Conservation (phyloP, 2,113 vertebrate genomes). For the Physeter macrocephalus region DNA sequence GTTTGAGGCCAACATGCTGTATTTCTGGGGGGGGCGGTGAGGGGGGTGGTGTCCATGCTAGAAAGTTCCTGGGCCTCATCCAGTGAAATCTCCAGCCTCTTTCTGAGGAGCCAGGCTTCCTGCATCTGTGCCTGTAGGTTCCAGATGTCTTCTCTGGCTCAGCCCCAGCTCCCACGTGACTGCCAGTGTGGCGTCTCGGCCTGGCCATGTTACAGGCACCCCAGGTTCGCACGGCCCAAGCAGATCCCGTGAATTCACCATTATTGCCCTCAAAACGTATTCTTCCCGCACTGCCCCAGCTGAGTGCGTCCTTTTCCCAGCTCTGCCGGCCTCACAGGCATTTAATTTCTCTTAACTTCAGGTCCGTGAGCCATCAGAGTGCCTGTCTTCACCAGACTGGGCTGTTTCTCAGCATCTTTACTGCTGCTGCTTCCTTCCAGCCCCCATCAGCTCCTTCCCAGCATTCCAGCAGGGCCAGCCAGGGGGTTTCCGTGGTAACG, state of each 20-base stretch:
- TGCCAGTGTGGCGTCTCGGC: background rate
- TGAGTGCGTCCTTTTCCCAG: background rate
- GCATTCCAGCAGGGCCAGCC: background rate
- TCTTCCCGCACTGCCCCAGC: background rate
- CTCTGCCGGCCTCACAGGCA: background rate
- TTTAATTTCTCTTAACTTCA: background rate
- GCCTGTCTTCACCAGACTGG: background rate
- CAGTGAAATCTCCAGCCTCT: background rate
- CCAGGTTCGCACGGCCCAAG: background rate
- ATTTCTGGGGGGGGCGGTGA: background rate
- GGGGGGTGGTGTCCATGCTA: background rate
- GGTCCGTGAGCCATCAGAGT: background rate
- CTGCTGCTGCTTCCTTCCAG: background rate
- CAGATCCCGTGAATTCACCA: background rate
- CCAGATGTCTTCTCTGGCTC: background rate
- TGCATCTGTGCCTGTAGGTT: background rate
- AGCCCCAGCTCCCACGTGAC: background rate
- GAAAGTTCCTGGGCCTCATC: background rate
- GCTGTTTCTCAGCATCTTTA: background rate
- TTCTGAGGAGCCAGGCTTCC: background rate
- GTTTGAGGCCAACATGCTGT: background rate
- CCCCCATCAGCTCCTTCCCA: background rate
- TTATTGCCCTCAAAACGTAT: background rate
- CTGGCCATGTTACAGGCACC: background rate
- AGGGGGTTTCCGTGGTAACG: accelerated